phyloP scores from a whole-genome alignment of 2,113 vertebrate species.

The Ivindomyrus marchei region DNA sequence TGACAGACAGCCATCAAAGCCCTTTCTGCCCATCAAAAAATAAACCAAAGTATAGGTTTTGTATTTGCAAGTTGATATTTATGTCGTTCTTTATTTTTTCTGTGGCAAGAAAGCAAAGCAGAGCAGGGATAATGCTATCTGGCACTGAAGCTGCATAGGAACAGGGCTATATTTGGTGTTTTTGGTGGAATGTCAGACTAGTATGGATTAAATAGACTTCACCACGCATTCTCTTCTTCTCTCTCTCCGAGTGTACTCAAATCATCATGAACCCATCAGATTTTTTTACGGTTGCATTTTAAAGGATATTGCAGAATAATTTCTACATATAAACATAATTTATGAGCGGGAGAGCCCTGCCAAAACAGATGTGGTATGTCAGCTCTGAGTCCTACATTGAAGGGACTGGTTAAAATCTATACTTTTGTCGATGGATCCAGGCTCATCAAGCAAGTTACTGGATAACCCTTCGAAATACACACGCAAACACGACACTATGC shows the following conservation, averaged over 20 bases:
- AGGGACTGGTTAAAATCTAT: background rate
- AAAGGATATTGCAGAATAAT: conserved; percentile 31
- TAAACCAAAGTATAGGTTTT: conserved; percentile 19
- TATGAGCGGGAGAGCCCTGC: conserved; percentile 2
- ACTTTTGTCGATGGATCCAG: background rate
- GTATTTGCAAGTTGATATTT: conserved; percentile 1
- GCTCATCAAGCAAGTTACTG: background rate
- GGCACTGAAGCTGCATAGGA: background rate
- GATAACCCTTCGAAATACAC: background rate
- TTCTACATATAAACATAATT: conserved; percentile 26
- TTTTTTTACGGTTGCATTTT: conserved; percentile 18
- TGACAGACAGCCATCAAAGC: background rate
- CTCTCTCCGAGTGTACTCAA: background rate
- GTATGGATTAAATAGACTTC: background rate
- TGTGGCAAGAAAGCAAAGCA: background rate
- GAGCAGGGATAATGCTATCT: background rate
- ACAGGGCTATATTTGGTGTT: background rate
- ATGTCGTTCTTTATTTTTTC: background rate
- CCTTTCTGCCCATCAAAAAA: background rate
- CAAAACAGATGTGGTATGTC: conserved; percentile 22
- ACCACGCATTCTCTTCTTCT: background rate
- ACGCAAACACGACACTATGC: background rate
- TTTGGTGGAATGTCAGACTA: background rate
- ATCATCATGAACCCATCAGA: background rate
- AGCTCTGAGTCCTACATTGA: conserved; percentile 12